phyloP scores from a whole-genome alignment of 2,888 invertebrate species.

The Coleophora flavipennella region DNA sequence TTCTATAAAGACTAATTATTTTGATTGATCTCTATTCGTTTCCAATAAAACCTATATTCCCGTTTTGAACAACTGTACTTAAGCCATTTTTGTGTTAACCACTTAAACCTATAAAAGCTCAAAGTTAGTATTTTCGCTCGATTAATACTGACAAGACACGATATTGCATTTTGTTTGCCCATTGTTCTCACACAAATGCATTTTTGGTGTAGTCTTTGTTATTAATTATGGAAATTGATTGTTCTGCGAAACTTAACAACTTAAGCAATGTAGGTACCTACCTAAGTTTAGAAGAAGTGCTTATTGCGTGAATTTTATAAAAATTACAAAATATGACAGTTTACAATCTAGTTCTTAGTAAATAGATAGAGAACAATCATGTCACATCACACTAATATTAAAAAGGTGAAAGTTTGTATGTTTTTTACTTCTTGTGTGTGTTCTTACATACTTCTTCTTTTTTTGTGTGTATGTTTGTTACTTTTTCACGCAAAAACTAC shows the following conservation, averaged over 20 bases:
- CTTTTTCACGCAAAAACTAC: too few species aligned
- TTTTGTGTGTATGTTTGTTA: too few species aligned
- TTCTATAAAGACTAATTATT: not conserved
- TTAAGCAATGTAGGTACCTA: too few species aligned
- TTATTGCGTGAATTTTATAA: too few species aligned
- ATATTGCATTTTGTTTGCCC: conserved; percentile 46
- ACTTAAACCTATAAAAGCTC: conserved; percentile 32
- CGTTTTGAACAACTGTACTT: conserved; percentile 3
- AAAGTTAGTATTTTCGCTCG: conserved; percentile 52
- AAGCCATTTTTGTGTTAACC: conserved; percentile 8
- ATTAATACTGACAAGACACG: conserved; percentile 63
- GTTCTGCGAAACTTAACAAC: not conserved
- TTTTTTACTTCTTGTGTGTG: too few species aligned
- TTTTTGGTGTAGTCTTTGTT: conserved; percentile 30
- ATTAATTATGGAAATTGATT: conserved; percentile 26
- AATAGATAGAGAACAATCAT: too few species aligned
- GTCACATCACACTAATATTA: too few species aligned
- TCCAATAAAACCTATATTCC: not conserved
- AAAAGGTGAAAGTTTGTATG: too few species aligned
- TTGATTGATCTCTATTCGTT: not conserved
- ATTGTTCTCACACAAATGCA: conserved; percentile 41
- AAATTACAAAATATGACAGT: too few species aligned
- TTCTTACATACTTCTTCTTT: too few species aligned
- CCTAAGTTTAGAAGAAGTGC: too few species aligned
- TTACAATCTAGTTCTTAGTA: too few species aligned